These are phyloP conservation scores for Promerops cafer DNA, from an alignment of 2,113 vertebrate species.

Conservation along the genomic window DNA sequence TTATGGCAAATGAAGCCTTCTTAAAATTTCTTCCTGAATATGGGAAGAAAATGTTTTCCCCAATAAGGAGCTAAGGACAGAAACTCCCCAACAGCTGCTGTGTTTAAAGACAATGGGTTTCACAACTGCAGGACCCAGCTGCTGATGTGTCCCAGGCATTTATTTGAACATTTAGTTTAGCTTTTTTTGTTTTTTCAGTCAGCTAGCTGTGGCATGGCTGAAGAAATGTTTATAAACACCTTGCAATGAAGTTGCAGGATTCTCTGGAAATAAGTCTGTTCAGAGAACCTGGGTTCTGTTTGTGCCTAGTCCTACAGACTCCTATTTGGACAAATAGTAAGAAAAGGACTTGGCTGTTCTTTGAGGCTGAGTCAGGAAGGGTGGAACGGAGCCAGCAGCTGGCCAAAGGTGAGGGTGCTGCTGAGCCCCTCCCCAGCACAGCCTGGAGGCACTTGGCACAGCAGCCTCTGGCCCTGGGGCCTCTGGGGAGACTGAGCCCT, in stretches of 20 bases:
- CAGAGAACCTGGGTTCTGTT: background rate
- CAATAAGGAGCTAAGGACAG: background rate
- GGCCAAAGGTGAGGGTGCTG: slow-evolving; percentile 26
- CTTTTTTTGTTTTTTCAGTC: background rate
- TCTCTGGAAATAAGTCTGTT: background rate
- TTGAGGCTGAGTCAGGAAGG: slow-evolving; percentile 11
- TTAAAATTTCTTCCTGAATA: background rate
- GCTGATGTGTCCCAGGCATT: background rate
- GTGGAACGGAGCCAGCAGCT: background rate
- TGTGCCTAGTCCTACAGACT: background rate
- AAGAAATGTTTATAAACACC: background rate
- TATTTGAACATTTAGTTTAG: background rate
- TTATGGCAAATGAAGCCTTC: background rate
- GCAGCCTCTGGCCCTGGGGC: background rate
- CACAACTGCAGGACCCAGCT: background rate
- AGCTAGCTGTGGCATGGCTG: background rate
- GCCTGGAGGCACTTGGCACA: background rate
- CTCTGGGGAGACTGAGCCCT: background rate
- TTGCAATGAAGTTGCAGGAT: background rate
- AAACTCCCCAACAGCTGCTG: background rate
- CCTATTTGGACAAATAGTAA: background rate
- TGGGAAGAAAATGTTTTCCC: background rate
- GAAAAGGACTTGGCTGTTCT: background rate
- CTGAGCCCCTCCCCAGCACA: background rate
- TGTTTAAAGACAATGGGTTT: background rate